Evolutionary conservation across 1,140 invertebrate species (phyloP), one percentile per base, ranked within the genome.

Genomic region (Eurytemora carolleeae): DNA sequence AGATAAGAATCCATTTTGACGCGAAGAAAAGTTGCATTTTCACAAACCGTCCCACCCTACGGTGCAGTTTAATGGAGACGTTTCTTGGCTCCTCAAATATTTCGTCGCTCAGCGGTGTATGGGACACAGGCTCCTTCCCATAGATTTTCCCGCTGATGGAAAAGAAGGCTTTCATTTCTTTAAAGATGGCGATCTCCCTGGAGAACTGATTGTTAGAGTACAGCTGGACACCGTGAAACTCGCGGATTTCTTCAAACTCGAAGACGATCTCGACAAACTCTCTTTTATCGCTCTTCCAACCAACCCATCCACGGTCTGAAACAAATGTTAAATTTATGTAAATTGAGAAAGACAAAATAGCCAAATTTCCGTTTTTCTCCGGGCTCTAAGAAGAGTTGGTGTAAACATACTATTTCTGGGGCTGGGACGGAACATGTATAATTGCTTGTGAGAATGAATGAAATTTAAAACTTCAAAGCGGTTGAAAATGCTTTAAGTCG

Each of bases 11-110:
- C 87, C 87, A 92, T 64, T 79, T 77, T 3, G 82, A 77, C 55
- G 84, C 83, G 69, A 91, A 92, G 73, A 82, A 86, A 23, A 92
- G 77, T 68, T 86, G 82, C 53, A 90, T 72, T 70, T 84, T 84
- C 25, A 90, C 72, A 70, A 79, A 86, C 62, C 78, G 76, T 55
- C 82, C 88, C 21, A 86, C 74, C 25, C 82, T 76, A 68, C 87
- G 79, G 68, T 86, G 81, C 53, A 92, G 76, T 68, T 82, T 82
- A 67, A 93, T 83, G 66, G 82, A 82, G 63, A 92, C 83, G 68
- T 87, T 82, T 54, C 87, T 77, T 55, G 87, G 84, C 65, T 83
- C 80, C 69, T 91, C 86, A 68, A 89, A 76, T 63, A 83, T 76
- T 53, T 77, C 71, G 71, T 91, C 86, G n/a, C 83, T 82, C 76